Base-by-base conservation (phyloP, 2,113 vertebrate genomes). In the Orthochromis indermauri region DNA sequence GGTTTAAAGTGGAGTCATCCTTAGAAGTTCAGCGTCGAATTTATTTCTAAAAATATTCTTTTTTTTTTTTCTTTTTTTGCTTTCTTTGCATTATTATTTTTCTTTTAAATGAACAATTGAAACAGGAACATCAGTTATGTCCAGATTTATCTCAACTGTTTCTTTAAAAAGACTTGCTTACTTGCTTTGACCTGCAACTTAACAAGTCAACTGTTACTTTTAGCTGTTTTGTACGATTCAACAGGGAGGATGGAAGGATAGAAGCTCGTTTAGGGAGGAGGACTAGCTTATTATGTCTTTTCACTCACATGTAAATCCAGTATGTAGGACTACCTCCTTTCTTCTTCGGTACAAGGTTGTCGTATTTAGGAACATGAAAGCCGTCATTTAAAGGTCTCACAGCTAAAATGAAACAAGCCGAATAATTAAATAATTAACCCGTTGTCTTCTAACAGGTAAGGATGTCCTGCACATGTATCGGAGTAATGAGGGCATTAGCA, bases 401-500 rank as follows among this genome's bases (percentile, higher is more conserved):
- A 42, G 33, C n/a, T 42, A 42, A 73, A 45, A 45, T 45, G 4
- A 16, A 73, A 73, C 68, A 17, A 17, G 24, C 2, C 5, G 2
- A 78, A 78, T 78, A 78, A 49, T 51, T 49, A 19, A 78, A 78
- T 78, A 49, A 49, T 37, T 33, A 63, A 37, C 7, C 5, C 1
- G 2, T 54, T 33, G 73, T 51, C 47, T 47, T n/a, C 37, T 1
- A 2, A 21, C 96, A 99, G 98, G 97, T 31, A 96, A 96, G 66
- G 96, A 96, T 3, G 83, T 93, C 7, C 96, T 98, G 13, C 98
- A 97, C 93, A 95, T 97, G 12, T 98, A 97, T 87, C 97, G 98
- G 95, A 99, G 99, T 76, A 99, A 98, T 3, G 98, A 99, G 84
- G 96, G 97, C n/a, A 98, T 99, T 93, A 92, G 97, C 12, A 94